These are phyloP conservation scores for Phyllostomus discolor DNA, from an alignment of 2,113 vertebrate genomes.

Conservation along the genomic window DNA sequence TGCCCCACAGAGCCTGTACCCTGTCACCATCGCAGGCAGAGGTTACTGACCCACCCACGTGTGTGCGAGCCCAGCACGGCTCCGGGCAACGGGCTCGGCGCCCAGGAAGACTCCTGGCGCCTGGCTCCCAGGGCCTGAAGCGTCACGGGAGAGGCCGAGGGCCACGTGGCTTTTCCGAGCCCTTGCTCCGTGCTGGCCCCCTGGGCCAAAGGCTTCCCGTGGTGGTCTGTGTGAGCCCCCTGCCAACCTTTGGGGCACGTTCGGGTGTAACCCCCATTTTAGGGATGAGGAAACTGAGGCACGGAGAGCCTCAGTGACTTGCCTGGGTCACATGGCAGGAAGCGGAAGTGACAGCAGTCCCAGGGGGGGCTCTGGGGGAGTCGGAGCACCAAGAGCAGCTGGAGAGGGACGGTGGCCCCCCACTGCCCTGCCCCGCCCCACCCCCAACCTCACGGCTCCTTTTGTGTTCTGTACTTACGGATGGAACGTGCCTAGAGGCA, in stretches of 20 bases:
- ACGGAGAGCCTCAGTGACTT: background rate
- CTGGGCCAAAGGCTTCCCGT: background rate
- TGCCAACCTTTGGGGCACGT: background rate
- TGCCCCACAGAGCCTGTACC: background rate
- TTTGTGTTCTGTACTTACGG: background rate
- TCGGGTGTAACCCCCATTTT: background rate
- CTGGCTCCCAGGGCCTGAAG: background rate
- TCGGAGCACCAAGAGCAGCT: background rate
- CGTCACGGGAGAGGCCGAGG: background rate
- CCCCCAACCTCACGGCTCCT: background rate
- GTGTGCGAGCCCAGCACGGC: background rate
- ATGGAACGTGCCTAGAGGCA: background rate
- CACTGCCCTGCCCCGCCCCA: too few relatives aligned
- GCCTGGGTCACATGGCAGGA: background rate
- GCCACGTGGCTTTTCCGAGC: background rate
- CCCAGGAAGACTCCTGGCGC: background rate
- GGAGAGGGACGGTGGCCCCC: background rate
- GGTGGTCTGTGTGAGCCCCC: background rate
- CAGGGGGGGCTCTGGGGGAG: background rate
- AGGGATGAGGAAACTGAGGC: background rate
- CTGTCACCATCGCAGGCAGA: background rate
- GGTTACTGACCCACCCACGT: background rate
- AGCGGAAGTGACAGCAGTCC: background rate
- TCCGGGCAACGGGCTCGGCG: background rate
- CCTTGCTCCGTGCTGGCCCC: background rate